Base-by-base conservation (phyloP, 1,140 invertebrate genomes). In the Drosophila saltans region DNA sequence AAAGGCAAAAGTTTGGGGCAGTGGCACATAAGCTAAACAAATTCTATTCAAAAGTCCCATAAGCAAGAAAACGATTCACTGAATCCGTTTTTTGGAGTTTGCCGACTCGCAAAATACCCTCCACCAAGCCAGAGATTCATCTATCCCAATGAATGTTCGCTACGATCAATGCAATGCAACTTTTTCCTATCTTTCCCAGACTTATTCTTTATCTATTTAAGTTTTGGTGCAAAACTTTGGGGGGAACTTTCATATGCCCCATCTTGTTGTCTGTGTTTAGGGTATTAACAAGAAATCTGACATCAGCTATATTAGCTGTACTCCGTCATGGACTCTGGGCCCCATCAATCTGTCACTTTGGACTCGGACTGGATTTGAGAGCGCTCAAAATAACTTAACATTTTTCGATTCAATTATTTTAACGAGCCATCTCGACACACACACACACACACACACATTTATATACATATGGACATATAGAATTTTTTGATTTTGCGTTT, bases 1-100 rank as follows among this genome's bases (percentile, higher is more conserved):
- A 52, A 52, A 52, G 45, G 45, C 45, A 52, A 52, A 52, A 52
- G 45, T 52, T 48, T 52, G 45, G 45, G 45, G 45, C 45, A 52
- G 8, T 52, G 45, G 45, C 45, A 52, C 8, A 52, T 52, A 52
- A 52, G 45, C 45, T 52, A 52, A 52, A 52, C 45, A 52, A 52
- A 52, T 52, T 9, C 45, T 52, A 52, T 26, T 8, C 45, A 52
- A 52, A 52, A 24, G 10, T 7, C 8, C 2, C 6, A 9, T 26
- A 52, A 26, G 9, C 36, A 9, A 39, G 7, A 39, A 30, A 30
- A 30, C 2, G 4, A 6, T 36, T 36, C 6, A 36, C 33, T 6
- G 6, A 6, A 36, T 36, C 33, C 6, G 6, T 7, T 4, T 4
- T 36, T 4, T 6, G 6, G 6, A 36, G 6, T 36, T 6, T 6